phyloP scores from a whole-genome alignment of 2,797 vertebrate genomes.

The Coreius guichenoti region DNA sequence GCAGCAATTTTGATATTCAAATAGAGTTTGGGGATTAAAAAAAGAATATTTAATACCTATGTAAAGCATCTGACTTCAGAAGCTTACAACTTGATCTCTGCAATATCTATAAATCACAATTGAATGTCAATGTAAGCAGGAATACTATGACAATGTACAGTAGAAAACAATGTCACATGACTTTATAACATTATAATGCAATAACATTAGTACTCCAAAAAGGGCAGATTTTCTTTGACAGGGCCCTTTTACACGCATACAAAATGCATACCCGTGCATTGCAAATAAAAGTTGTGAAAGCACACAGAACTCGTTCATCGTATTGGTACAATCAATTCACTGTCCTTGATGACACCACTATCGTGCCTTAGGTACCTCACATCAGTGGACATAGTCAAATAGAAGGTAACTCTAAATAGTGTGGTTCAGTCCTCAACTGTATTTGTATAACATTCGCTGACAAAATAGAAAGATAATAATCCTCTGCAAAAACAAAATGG shows the following conservation, averaged over 20 bases:
- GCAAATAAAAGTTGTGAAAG: constrained; percentile 52
- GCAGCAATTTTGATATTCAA: constrained; percentile 1
- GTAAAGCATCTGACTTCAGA: constrained; percentile 70
- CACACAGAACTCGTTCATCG: constrained; percentile 35
- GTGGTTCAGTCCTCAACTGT: constrained; percentile 72
- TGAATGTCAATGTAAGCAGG: constrained; percentile 54
- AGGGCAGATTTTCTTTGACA: constrained; percentile 46
- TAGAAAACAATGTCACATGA: constrained; percentile 60
- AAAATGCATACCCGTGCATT: constrained; percentile 64
- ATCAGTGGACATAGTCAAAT: constrained; percentile 57
- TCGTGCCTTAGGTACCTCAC: constrained; percentile 48
- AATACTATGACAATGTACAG: constrained; percentile 53
- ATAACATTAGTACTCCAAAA: constrained; percentile 58
- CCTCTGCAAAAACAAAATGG: constrained; percentile 64
- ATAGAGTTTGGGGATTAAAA: constrained; percentile 43
- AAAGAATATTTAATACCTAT: constrained; percentile 71
- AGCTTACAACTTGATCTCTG: constrained; percentile 60
- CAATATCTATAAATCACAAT: constrained; percentile 60
- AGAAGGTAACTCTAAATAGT: constrained; percentile 59
- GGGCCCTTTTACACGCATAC: constrained; percentile 56
- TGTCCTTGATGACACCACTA: constrained; percentile 35
- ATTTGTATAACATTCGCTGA: constrained; percentile 71
- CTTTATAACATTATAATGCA: constrained; percentile 58
- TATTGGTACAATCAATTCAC: constrained; percentile 46
- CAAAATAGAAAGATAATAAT: constrained; percentile 74